Base-by-base conservation (phyloP, 2,113 vertebrate genomes). In the Alethe castanea region DNA sequence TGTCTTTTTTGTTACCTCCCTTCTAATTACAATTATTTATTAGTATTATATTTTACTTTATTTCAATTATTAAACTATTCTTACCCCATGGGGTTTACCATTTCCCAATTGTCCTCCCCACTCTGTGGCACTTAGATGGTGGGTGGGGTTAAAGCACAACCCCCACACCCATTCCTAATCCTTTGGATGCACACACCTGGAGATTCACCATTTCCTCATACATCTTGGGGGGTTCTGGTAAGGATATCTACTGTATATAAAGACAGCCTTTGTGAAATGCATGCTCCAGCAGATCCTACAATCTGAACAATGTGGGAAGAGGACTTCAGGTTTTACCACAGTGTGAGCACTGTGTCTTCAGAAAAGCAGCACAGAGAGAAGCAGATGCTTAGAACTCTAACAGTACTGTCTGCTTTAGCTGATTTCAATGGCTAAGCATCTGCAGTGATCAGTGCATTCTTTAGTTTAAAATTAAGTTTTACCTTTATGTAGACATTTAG, bases 401-500 rank as follows among this genome's bases (percentile, higher is more conserved):
- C 33, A 24, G 6, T 25, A 36, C n/a, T 14, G 7, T 9, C 25
- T 64, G 28, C 8, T 31, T 61, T 57, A 65, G 66, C 19, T 89
- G 22, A 62, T 73, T 78, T 77, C 60, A 73, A 10, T 28, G 28
- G 13, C 8, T 45, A 59, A 38, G 22, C 38, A 33, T 44, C 56
- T 82, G n/a, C 14, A 65, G 31, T 52, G 54, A 4, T 67, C 28
- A 53, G 29, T 45, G 24, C 18, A 81, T 35, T 17, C 14, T 74
- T 29, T 40, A 11, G 17, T 44, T 18, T 8, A 50, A 90, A 35
- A 61, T 61, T 7, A n/a, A 8, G 8, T 11, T 40, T 77, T 98
- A 99, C 99, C 99, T 99, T 99, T 97, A 99, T 99, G 97, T 99
- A 99, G 17, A 96, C 94, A 36, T 99, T 99, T 91, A 99, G 98